A percentile compares a stretch with the other conserved stretches of the same genome.
phyloP scores from a whole-genome alignment of 2,888 invertebrate species.

The Chorisops tibialis region DNA sequence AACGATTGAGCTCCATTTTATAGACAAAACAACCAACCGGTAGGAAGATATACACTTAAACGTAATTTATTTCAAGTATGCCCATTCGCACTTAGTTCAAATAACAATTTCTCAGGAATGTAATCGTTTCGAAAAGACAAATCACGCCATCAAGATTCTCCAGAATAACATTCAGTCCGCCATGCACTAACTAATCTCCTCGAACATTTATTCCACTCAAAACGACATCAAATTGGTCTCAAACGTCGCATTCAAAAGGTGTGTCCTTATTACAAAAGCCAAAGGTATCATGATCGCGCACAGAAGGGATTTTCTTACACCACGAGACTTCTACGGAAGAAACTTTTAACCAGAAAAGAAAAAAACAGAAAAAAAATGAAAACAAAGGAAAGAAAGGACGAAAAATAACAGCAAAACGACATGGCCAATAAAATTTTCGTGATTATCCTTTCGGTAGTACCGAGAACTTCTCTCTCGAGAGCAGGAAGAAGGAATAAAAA shows the following conservation, averaged over 20 bases:
- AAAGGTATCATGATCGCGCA: conserved; percentile 13
- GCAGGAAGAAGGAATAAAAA: conserved; percentile 22
- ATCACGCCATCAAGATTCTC: conserved; percentile 19
- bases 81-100: conserved; percentile 3
- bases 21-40: no score
- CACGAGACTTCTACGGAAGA: background rate
- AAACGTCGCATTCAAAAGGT: conserved; percentile 30
- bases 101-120: conserved; percentile 17
- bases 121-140: conserved; percentile 22
- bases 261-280: conserved; percentile 28
- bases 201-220: conserved; percentile 24
- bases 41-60: no score
- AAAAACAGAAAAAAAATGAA: conserved; percentile 14
- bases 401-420: conserved; percentile 26
- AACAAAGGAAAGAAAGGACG: conserved; percentile 1
- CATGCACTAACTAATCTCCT: conserved; percentile 16
- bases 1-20: no score
- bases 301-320: conserved; percentile 19
- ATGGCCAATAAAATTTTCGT: conserved; percentile 32
- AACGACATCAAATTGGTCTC: conserved; percentile 32
- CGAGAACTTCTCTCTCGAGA: conserved; percentile 25
- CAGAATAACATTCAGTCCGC: conserved; percentile 19
- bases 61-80: background rate
- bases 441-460: conserved; percentile 31
- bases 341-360: background rate